Percentiles rank a stretch among this genome's conserved stretches.
These are phyloP conservation scores for Odontesthes bonariensis DNA, from an alignment of 2,113 vertebrate genomes.

Conservation along the genomic window DNA sequence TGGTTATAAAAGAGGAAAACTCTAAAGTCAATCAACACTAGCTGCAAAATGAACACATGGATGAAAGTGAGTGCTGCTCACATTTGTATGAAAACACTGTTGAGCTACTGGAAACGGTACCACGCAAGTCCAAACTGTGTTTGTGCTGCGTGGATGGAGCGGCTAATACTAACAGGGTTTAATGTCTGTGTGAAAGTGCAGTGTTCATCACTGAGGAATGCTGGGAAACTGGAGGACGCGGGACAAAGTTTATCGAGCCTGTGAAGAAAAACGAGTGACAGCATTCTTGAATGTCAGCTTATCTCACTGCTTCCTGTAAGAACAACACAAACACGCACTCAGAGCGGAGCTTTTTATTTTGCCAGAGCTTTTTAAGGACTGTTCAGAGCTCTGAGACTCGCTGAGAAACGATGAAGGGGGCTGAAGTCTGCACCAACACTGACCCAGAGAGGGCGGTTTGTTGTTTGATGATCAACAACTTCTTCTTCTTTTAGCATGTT, in stretches of 20 bases:
- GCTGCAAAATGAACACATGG: too few species aligned
- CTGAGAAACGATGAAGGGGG: background rate
- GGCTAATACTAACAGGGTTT: background rate
- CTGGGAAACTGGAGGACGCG: constrained; percentile 45
- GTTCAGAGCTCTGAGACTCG: background rate
- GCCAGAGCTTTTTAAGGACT: background rate
- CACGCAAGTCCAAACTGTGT: background rate
- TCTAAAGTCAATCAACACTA: background rate
- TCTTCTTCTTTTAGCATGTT: too few species aligned
- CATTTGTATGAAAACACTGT: background rate
- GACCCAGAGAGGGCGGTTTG: background rate
- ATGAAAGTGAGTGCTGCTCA: too few species aligned
- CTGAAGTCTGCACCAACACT: background rate
- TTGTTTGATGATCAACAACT: background rate
- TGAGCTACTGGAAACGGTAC: too few species aligned
- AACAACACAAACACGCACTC: background rate
- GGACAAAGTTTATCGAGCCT: constrained; percentile 41
- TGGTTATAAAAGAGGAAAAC: too few species aligned
- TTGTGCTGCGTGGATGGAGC: background rate
- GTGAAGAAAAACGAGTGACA: constrained; percentile 13
- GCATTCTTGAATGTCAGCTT: constrained; percentile 40
- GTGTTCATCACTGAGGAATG: constrained; percentile 45
- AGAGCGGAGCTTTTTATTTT: background rate
- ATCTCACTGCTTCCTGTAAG: constrained; percentile 6
- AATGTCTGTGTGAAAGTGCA: constrained; percentile 32